Percentiles rank a stretch among this genome's conserved stretches.
phyloP scores from a whole-genome alignment of 2,113 vertebrate species.

The Dipodomys stephensi region DNA sequence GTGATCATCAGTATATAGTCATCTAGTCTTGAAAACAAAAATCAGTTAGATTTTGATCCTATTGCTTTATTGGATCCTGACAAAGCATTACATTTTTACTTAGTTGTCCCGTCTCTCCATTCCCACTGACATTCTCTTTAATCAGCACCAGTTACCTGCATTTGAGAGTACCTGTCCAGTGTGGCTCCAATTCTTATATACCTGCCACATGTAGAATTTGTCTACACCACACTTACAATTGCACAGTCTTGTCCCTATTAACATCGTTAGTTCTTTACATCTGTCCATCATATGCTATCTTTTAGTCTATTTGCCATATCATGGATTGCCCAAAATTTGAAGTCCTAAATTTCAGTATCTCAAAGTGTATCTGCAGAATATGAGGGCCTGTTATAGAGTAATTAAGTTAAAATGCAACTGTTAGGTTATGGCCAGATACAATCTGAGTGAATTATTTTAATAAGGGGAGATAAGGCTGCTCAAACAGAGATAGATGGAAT shows the following conservation, averaged over 20 bases:
- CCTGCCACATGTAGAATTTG: not conserved
- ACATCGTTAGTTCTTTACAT: not conserved
- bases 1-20: not conserved
- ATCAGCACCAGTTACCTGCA: not conserved
- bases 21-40: not conserved
- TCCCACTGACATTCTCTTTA: not conserved
- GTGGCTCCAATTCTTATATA: not conserved
- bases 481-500: not conserved
- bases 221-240: not conserved
- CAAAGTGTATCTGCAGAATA: not conserved
- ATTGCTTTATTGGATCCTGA: not conserved
- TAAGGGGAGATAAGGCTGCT: not conserved
- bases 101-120: not conserved
- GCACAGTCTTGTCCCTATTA: not conserved
- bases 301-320: not conserved
- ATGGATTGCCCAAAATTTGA: not conserved
- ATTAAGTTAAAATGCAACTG: slow-evolving; percentile 13
- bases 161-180: not conserved
- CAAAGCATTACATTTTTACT: not conserved
- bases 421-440: not conserved
- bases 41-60: not conserved
- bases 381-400: not conserved
- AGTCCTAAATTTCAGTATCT: not conserved
- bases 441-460: not conserved
- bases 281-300: not conserved